Evolutionary conservation across 1,140 invertebrate species (phyloP).

Genomic region (Aphaenogaster rudis): DNA sequence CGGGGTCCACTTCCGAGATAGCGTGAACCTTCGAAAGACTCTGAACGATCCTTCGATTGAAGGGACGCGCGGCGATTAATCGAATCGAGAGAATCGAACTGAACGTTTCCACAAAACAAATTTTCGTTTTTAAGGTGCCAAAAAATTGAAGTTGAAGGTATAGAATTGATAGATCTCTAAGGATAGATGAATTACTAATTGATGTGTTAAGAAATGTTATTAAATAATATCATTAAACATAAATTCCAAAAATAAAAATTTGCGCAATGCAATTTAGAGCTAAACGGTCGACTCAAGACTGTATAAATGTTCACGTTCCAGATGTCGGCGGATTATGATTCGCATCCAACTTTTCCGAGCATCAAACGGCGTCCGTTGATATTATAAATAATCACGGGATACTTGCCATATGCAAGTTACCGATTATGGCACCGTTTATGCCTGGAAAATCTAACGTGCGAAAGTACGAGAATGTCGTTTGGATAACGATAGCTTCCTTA

Average conservation of each 20-base stretch:
- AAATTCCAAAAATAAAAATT: not conserved
- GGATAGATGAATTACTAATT: not conserved
- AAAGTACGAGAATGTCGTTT: conserved; percentile 20
- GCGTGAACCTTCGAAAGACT: not conserved
- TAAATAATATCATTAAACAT: not conserved
- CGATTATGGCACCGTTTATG: conserved; percentile 26
- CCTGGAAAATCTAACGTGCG: conserved; percentile 23
- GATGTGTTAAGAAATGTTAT: not conserved
- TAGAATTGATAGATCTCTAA: too few relatives aligned
- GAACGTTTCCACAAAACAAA: not conserved
- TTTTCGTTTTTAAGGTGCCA: not conserved
- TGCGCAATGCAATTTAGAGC: not conserved
- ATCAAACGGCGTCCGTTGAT: not conserved
- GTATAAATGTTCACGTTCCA: not conserved
- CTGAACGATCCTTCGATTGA: not conserved
- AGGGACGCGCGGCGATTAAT: not conserved
- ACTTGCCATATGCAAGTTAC: conserved; percentile 9
- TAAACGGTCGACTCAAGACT: not conserved
- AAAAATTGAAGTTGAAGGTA: not conserved
- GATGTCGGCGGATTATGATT: not conserved
- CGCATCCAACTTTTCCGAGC: conserved; percentile 12
- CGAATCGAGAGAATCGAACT: not conserved
- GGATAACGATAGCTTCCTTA: not conserved
- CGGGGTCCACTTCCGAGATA: conserved; percentile 52
- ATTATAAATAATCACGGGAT: not conserved